Percentiles rank a stretch among this genome's conserved stretches.
phyloP scores from a whole-genome alignment of 2,888 invertebrate genomes.

The Helleia helle region DNA sequence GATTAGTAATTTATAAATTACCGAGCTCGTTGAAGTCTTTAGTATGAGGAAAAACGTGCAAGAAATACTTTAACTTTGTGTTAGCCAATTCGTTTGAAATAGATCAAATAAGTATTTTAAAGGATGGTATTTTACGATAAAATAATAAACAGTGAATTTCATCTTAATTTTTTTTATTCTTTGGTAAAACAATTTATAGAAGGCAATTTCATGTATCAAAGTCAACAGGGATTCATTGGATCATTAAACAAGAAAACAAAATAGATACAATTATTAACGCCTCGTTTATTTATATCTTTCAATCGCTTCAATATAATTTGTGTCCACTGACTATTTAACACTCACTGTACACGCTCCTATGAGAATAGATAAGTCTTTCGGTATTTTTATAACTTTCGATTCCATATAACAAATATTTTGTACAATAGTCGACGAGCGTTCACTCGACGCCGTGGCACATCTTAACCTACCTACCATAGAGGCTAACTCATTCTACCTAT shows the following conservation, averaged over 20 bases:
- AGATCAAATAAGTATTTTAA: background rate
- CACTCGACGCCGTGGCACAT: conserved; percentile 69
- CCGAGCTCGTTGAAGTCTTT: conserved; percentile 38
- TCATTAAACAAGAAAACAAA: conserved; percentile 50
- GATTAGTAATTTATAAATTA: background rate
- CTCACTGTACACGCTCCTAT: conserved; percentile 74
- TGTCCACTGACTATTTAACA: conserved; percentile 75
- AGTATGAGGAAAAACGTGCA: conserved; percentile 18
- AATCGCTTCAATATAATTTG: conserved; percentile 71
- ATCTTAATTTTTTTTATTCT: conserved; percentile 6
- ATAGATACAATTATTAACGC: conserved; percentile 63
- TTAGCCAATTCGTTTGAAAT: too few relatives aligned
- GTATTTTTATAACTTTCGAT: conserved; percentile 61
- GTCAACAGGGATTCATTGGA: conserved; percentile 9
- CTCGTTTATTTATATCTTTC: conserved; percentile 71
- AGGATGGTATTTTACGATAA: background rate
- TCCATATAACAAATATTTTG: conserved; percentile 72
- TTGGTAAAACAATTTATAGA: conserved; percentile 8
- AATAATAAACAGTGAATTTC: conserved; percentile 4
- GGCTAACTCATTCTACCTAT: conserved; percentile 2
- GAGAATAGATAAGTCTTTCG: conserved; percentile 72
- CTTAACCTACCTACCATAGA: conserved; percentile 32
- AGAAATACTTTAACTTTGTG: background rate
- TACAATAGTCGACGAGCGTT: too few relatives aligned
- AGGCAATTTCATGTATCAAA: conserved; percentile 9